Base-by-base conservation (phyloP, 1,140 invertebrate species). In the Thereuonema tuberculata region DNA sequence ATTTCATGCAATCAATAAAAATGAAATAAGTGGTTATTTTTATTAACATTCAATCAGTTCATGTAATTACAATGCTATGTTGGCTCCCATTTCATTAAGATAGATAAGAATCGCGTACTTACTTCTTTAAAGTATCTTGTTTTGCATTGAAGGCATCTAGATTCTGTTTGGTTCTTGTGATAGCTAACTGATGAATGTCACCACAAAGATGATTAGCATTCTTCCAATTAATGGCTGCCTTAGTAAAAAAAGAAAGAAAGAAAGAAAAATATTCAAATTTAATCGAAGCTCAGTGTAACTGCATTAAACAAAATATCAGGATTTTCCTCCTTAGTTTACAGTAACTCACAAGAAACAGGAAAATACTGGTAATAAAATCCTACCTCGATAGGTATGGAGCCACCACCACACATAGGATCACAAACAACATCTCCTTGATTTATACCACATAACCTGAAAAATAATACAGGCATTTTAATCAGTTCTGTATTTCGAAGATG, bases 361-460 rank as follows among this genome's bases (percentile, higher is more conserved):
- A n/a, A n/a, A n/a, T n/a, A n/a, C n/a, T n/a, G n/a, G n/a, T n/a
- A n/a, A n/a, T n/a, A n/a, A n/a, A n/a, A n/a, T n/a, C n/a, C 29
- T 62, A 68, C 80, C 70, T 82, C 80, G 57, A 83, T 76, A 23
- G 80, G 77, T 58, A 83, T 81, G 24, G 77, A 77, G 31, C 77
- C 80, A 54, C 77, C 74, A 9, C 81, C 81, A 71, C 80, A 81
- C 71, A 83, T 74, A 17, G 81, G 81, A 68, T 83, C 81, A 63
- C 81, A 72, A 37, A 83, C 72, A 55, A 82, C 67, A 60, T 83
- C 81, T 29, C 80, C 80, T 31, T 66, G 65, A 61, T 73, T 66
- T 23, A 80, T 77, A 23, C 74, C 66, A 55, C 76, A 78, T 37
- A 81, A 63, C 60, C 76, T 74, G 48, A 56, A 58, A 24, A 55